Percentiles rank a stretch among this genome's conserved stretches.
These are phyloP conservation scores for Girardinus metallicus DNA, from an alignment of 2,797 vertebrate species.

Conservation along the genomic window DNA sequence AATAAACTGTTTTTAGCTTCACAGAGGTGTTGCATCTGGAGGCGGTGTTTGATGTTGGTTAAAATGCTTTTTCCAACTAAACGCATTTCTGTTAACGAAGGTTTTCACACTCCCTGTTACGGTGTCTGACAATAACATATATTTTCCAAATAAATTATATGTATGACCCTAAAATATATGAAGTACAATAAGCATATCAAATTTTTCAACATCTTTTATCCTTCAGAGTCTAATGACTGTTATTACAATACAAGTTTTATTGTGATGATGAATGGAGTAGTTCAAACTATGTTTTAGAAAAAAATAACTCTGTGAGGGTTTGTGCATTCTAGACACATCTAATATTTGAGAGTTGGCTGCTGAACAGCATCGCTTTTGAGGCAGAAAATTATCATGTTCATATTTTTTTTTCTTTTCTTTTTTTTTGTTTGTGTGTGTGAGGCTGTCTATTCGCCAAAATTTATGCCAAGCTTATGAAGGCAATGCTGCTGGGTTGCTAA, in stretches of 20 bases:
- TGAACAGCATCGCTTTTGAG: constrained; percentile 22
- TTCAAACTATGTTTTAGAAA: constrained; percentile 9
- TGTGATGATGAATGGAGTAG: not conserved
- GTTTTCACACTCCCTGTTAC: constrained; percentile 34
- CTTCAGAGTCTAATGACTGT: not conserved
- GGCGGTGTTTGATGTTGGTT: constrained; percentile 19
- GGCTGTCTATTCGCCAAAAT: constrained; percentile 14
- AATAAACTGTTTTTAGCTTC: constrained; percentile 44
- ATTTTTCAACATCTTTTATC: constrained; percentile 15
- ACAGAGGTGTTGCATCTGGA: constrained; percentile 20
- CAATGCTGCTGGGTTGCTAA: constrained; percentile 16
- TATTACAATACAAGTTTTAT: not conserved
- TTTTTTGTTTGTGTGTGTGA: not conserved
- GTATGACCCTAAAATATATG: constrained; percentile 2
- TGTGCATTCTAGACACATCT: constrained; percentile 15
- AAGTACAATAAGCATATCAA: constrained; percentile 9
- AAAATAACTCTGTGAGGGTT: constrained; percentile 1
- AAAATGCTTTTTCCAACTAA: constrained; percentile 33
- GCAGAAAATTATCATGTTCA: constrained; percentile 21
- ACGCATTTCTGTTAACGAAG: constrained; percentile 33
- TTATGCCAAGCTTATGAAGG: constrained; percentile 19
- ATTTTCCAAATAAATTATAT: constrained; percentile 8
- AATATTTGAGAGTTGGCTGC: constrained; percentile 26
- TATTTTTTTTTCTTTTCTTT: constrained; percentile 5
- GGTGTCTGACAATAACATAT: constrained; percentile 34